Percentiles rank a stretch among this genome's conserved stretches.
phyloP scores from a whole-genome alignment of 2,888 invertebrate species.

The Coelogynopora nodosa region DNA sequence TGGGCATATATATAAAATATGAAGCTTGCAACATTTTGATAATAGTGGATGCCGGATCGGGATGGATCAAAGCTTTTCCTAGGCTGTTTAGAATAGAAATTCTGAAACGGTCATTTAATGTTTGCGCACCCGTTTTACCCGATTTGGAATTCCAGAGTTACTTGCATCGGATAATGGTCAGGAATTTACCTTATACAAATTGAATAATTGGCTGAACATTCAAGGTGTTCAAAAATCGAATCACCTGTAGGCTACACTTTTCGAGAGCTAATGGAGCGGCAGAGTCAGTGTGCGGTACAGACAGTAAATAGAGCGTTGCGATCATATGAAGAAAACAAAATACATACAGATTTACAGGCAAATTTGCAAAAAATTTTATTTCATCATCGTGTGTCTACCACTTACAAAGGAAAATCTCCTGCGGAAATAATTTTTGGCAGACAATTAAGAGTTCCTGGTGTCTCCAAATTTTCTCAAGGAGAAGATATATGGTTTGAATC shows the following conservation, averaged over 20 bases:
- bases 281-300: conserved; percentile 17
- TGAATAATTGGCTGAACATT: conserved; percentile 20
- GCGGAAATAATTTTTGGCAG: conserved; percentile 21
- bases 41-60: conserved; percentile 41
- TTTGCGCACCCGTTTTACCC: conserved; percentile 41
- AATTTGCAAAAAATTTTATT: conserved; percentile 34
- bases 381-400: conserved; percentile 38
- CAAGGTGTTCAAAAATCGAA: conserved; percentile 1
- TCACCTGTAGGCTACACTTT: conserved; percentile 4
- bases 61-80: conserved; percentile 41
- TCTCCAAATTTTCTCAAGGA: conserved; percentile 25
- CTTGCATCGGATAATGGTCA: conserved; percentile 41
- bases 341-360: not conserved
- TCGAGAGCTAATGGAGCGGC: conserved; percentile 21
- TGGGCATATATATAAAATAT: conserved; percentile 37
- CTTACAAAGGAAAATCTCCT: not conserved
- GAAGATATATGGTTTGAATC: not conserved
- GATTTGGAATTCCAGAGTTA: conserved; percentile 41
- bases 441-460: not conserved
- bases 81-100: conserved; percentile 27
- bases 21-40: conserved; percentile 41
- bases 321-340: conserved; percentile 1
- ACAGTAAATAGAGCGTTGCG: conserved; percentile 34
- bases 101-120: conserved; percentile 12
- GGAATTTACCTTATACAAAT: conserved; percentile 19